These are phyloP conservation scores for Scatophagus argus DNA, from an alignment of 2,113 vertebrate genomes.

Conservation along the genomic window DNA sequence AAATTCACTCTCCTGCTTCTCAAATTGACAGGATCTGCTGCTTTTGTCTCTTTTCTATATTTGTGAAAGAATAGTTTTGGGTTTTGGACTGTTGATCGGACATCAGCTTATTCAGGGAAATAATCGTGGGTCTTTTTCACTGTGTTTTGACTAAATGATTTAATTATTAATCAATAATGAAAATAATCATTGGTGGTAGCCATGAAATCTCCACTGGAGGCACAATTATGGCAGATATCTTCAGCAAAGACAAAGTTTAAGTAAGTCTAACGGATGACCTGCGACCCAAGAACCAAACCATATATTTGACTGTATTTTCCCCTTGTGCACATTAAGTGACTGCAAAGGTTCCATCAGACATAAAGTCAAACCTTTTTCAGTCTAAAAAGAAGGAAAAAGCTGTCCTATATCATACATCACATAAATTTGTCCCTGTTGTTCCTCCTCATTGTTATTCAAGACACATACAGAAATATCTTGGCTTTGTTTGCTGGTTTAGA, in stretches of 20 bases:
- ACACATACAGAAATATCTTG: slow-evolving; percentile 17
- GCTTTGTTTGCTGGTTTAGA: slow-evolving; percentile 53
- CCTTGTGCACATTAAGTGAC: not conserved
- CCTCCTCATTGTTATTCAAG: slow-evolving; percentile 59
- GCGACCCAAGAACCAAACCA: not conserved
- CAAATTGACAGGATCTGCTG: not conserved
- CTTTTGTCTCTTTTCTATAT: not conserved
- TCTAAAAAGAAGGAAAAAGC: not conserved
- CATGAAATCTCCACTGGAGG: not conserved
- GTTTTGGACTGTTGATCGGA: not conserved
- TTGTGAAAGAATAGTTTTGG: not conserved
- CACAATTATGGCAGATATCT: not conserved
- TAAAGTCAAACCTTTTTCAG: not conserved
- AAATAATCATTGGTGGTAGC: not conserved
- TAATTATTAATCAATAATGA: not conserved
- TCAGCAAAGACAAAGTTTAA: not conserved
- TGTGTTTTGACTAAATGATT: not conserved
- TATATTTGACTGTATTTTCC: not conserved
- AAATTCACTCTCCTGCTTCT: not conserved
- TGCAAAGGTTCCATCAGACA: not conserved
- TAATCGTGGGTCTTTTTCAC: not conserved
- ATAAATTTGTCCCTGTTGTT: slow-evolving; percentile 33
- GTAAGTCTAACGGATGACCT: too few species aligned
- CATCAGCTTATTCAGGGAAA: too few species aligned
- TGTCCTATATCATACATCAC: not conserved